A percentile compares a stretch with the other conserved stretches of the same genome.
phyloP scores from a whole-genome alignment of 1,140 invertebrate genomes.

The Chironomus tepperi region DNA sequence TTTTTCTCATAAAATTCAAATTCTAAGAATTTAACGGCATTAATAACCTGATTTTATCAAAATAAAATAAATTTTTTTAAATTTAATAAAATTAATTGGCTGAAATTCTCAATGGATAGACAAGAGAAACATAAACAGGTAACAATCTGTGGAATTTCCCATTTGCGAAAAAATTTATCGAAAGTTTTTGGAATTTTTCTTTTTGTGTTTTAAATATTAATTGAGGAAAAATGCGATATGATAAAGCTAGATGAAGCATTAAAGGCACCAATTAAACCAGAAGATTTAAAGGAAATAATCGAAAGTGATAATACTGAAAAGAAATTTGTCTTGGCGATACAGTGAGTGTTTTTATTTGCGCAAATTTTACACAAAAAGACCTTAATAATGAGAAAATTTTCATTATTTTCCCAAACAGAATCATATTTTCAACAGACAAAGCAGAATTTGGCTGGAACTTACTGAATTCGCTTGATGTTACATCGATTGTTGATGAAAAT shows the following conservation, averaged over 20 bases:
- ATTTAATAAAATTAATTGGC: too few relatives aligned
- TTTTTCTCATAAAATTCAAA: too few relatives aligned
- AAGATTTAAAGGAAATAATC: not conserved
- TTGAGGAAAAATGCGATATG: not conserved
- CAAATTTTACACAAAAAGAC: not conserved
- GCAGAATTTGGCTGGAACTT: not conserved
- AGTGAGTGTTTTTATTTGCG: not conserved
- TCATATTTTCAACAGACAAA: not conserved
- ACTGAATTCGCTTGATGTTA: not conserved
- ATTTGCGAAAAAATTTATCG: too few relatives aligned
- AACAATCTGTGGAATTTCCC: too few relatives aligned
- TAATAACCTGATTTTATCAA: too few relatives aligned
- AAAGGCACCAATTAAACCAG: not conserved
- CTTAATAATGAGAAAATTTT: not conserved
- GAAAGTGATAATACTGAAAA: not conserved
- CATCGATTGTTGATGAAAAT: not conserved
- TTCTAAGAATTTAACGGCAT: too few relatives aligned
- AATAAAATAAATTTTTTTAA: too few relatives aligned
- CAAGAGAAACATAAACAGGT: too few relatives aligned
- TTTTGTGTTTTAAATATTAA: too few relatives aligned
- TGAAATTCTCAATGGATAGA: too few relatives aligned
- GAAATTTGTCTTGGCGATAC: not conserved
- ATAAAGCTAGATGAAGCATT: conserved; percentile 8
- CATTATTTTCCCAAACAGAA: not conserved
- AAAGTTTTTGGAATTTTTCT: too few relatives aligned